Base-by-base conservation (phyloP, 2,888 invertebrate genomes). In the Tinea trinotella region DNA sequence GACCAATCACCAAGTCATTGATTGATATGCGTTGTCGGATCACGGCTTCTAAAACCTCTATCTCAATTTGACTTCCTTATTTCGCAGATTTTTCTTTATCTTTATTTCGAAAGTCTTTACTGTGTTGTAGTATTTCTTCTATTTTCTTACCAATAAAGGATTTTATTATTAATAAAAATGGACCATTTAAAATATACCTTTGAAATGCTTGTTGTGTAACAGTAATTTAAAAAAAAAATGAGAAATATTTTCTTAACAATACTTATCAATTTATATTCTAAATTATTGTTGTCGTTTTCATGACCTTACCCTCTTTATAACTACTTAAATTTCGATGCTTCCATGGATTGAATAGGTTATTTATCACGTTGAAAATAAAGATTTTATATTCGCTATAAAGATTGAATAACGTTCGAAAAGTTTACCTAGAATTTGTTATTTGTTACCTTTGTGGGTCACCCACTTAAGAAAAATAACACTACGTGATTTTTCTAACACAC, bases 341-440 rank as follows among this genome's bases (percentile, higher is more conserved):
- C 40, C 40, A 13, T n/a, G 15, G 13, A 13, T 40, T 40, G 40
- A 40, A 40, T 40, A n/a, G 40, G 13, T 4, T 2, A 40, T 13
- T 40, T 46, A 19, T 46, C 19, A 46, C 15, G 46, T 19, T n/a
- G 17, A n/a, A 19, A 46, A 46, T 17, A 46, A 46, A 46, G 46
- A 46, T 46, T 46, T 46, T 46, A 46, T 46, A 46, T 46, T 46
- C 46, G 18, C 46, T 19, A 19, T 46, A 46, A 46, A 46, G 19
- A n/a, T 46, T 17, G 19, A 46, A 46, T 46, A 19, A 19, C 19
- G 17, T 19, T n/a, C 12, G 13, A 40, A 15, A 35, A 35, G 35
- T 13, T 13, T n/a, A 13, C 2, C n/a, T 40, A 40, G 40, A 40
- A 40, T 40, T 40, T 7, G 40, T 40, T 15, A 40, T 40, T 40